Conservation (phyloP, 2,888 invertebrate species). For the Tholera decimalis region DNA sequence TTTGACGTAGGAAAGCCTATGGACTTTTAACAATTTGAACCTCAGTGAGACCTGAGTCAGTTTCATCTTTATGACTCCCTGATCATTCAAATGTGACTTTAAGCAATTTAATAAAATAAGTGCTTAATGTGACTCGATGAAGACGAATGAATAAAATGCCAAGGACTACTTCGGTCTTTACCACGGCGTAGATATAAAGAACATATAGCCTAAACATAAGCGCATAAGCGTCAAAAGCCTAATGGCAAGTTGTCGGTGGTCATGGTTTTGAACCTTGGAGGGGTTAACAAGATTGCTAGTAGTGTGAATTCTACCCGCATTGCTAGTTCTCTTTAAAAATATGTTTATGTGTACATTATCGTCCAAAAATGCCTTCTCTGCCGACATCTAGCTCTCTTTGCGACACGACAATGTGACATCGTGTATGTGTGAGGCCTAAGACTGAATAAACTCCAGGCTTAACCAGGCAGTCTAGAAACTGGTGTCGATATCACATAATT, state of each 20-base stretch:
- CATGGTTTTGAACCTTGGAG: no score
- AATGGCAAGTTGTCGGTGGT: no score
- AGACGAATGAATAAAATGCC: not conserved
- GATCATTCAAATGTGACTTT: not conserved
- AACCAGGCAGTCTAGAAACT: constrained; percentile 1
- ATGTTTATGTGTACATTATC: not conserved
- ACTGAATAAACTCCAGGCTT: not conserved
- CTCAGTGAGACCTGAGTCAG: no score
- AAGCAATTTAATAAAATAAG: not conserved
- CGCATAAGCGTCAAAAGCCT: no score
- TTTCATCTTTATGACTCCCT: not conserved
- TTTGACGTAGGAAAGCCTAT: not conserved
- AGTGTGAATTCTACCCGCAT: no score
- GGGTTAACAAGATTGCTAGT: no score
- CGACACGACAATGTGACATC: not conserved
- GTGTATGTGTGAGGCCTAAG: not conserved
- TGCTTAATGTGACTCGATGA: not conserved
- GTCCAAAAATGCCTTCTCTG: no score
- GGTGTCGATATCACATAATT: constrained; percentile 25
- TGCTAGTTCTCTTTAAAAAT: not conserved
- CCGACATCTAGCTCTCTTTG: no score
- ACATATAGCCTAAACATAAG: no score
- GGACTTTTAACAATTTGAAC: not conserved
- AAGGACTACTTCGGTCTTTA: no score
- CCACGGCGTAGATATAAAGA: not conserved